Percentiles rank a stretch among this genome's conserved stretches.
Evolutionary conservation across 2,888 invertebrate genomes (phyloP).

Genomic region (Druceiella hillmani): DNA sequence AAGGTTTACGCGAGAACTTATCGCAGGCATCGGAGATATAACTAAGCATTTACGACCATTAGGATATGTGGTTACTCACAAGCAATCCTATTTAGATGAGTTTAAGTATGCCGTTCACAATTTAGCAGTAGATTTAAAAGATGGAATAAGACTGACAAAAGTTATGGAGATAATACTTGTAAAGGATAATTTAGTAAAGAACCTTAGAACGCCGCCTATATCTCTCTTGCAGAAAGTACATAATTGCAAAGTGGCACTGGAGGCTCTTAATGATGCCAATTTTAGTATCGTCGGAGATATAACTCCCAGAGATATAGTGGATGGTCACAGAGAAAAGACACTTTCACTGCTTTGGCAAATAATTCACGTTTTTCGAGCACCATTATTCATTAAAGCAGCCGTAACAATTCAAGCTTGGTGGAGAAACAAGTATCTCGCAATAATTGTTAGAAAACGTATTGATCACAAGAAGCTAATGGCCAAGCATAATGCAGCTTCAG

Average conservation of each 20-base stretch:
- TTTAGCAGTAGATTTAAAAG: slow-evolving; percentile 74
- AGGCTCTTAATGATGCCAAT: slow-evolving; percentile 56
- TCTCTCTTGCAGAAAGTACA: slow-evolving; percentile 82
- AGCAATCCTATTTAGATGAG: slow-evolving; percentile 81
- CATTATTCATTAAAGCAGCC: slow-evolving; percentile 64
- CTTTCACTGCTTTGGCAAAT: slow-evolving; percentile 84
- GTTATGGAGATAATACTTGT: slow-evolving; percentile 78
- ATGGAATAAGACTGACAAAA: slow-evolving; percentile 80
- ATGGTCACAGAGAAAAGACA: slow-evolving; percentile 86
- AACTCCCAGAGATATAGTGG: slow-evolving; percentile 71
- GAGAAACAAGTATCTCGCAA: slow-evolving; percentile 56
- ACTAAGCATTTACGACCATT: slow-evolving; percentile 69
- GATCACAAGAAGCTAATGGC: slow-evolving; percentile 34
- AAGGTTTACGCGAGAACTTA: slow-evolving; percentile 69
- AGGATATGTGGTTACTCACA: slow-evolving; percentile 71
- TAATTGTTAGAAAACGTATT: slow-evolving; percentile 43
- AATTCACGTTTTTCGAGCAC: slow-evolving; percentile 77
- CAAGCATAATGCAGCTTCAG: slow-evolving; percentile 48
- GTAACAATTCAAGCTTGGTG: slow-evolving; percentile 66
- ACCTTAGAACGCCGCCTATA: slow-evolving; percentile 76
- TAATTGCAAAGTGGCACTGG: slow-evolving; percentile 75
- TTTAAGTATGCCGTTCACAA: slow-evolving; percentile 81
- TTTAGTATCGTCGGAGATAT: slow-evolving; percentile 62
- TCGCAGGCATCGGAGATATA: slow-evolving; percentile 80
- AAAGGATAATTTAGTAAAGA: slow-evolving; percentile 57